Percentiles rank a stretch among this genome's conserved stretches.
Evolutionary conservation across 2,888 invertebrate species (phyloP).

Genomic region (Leucophenga montana): DNA sequence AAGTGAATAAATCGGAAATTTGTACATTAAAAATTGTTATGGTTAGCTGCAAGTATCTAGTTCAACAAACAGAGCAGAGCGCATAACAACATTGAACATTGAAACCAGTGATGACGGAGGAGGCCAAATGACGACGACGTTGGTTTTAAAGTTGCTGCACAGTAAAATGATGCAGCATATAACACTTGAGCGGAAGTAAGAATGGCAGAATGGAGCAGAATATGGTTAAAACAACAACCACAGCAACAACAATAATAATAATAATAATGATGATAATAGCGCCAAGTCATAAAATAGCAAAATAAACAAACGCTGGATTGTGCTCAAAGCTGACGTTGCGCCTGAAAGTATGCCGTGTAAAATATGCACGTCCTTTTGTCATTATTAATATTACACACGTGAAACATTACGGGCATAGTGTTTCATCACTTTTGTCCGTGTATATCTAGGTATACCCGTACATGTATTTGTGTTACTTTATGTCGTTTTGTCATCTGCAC

Average conservation of each 20-base stretch:
- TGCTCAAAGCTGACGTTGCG: constrained; percentile 3
- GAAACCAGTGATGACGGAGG: no score
- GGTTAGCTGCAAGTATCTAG: no score
- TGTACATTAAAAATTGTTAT: no score
- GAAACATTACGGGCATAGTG: constrained; percentile 15
- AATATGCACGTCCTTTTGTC: not conserved
- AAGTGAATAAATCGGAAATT: no score
- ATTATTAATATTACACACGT: constrained; percentile 4
- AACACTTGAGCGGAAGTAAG: not conserved
- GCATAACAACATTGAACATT: no score
- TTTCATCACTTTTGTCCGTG: constrained; percentile 26
- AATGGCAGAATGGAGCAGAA: not conserved
- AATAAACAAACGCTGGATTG: not conserved
- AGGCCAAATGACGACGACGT: no score
- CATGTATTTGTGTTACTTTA: not conserved
- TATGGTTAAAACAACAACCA: no score
- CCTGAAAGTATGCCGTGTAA: constrained; percentile 35
- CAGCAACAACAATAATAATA: no score
- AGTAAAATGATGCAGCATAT: not conserved
- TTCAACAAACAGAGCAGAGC: no score
- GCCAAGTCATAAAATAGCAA: constrained; percentile 6
- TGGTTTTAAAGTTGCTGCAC: not conserved
- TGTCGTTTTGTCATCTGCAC: not conserved
- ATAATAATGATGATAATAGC: not conserved
- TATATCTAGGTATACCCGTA: not conserved